Evolutionary conservation across 2,888 invertebrate genomes (phyloP), one percentile per base, ranked within the genome.

Genomic region (Clivina fossor): DNA sequence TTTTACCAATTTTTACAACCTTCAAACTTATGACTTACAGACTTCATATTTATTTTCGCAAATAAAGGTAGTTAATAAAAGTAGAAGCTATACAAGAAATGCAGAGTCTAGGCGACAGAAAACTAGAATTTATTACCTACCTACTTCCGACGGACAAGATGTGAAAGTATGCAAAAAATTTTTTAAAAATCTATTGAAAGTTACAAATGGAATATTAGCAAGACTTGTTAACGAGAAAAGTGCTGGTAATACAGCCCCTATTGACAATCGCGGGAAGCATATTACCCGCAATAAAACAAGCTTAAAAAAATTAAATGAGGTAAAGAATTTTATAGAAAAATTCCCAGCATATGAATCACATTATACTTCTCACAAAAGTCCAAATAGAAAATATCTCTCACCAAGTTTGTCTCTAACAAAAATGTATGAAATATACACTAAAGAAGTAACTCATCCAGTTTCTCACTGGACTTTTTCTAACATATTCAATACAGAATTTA

Each of bases 311-410:
- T 26, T 15, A 28, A 44, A 51, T 11, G 51, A 51, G 28, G 54
- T 47, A n/a, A 54, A 54, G 44, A 9, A 48, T 9, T 54, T 47
- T 22, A 54, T 54, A n/a, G 44, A 54, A 18, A 54, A 54, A 54
- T 43, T 51, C 26, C 51, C 51, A 24, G 9, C 7, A n/a, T 51
- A 51, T 30, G 43, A 51, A 43, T 51, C 54, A 22, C 33, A 47
- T 46, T 54, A 54, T 47, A 9, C 46, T 11, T 7, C 46, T 16
- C 32, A 28, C 24, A 54, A 54, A 54, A 47, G 19, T 13, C 49
- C n/a, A 2, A 30, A 38, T 35, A 37, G 48, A 56, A 56, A 56
- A 48, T 56, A 56, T 48, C 47, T 48, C 13, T 15, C 48, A 7
- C 48, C 30, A 20, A 26, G 49, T 16, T 38, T 56, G 28, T 24